Base-by-base conservation (phyloP, 1,140 invertebrate species). In the Dryas iulia region DNA sequence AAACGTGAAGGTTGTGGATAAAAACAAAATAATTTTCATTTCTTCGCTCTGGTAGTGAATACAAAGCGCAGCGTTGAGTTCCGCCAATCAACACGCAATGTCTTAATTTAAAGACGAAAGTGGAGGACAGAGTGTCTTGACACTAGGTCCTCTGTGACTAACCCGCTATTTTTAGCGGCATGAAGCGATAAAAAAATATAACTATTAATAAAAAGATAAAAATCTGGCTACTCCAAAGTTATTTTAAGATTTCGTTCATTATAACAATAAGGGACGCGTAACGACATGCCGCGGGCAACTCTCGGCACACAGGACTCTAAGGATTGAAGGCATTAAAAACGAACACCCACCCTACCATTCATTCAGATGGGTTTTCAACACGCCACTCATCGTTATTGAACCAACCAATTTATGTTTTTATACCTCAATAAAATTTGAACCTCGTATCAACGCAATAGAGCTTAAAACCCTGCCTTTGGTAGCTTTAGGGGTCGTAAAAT, bases 331-430 rank as follows among this genome's bases (percentile, higher is more conserved):
- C 26, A 65, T 65, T 31, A 54, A 60, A 47, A 59, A 66, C 54
- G 47, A 31, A 35, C 35, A 53, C 28, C 23, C 31, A 56, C 33
- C 66, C 47, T 21, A 65, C 30, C 52, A 62, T 69, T 69, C 52
- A 67, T 60, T 60, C 28, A 56, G 39, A 67, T 57, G 67, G 59
- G 60, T 59, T 69, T 59, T 59, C 67, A 63, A 69, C 67, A 69
- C 52, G 31, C 25, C 67, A 64, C 67, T 64, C 67, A 64, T 58
- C 67, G 47, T 61, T 52, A 14, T 39, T 14, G 31, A 47, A 59
- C 59, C n/a, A 61, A 52, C 53, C n/a, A 57, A 59, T 53, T 28
- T 30, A 53, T 52, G 18, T 59, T 64, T 56, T 64, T 28, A 30
- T 30, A 53, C 2, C 7, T 18, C 30, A 23, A 28, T 21, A n/a